Conservation (phyloP, 2,113 vertebrate genomes). For the Pseudopodoces humilis region DNA sequence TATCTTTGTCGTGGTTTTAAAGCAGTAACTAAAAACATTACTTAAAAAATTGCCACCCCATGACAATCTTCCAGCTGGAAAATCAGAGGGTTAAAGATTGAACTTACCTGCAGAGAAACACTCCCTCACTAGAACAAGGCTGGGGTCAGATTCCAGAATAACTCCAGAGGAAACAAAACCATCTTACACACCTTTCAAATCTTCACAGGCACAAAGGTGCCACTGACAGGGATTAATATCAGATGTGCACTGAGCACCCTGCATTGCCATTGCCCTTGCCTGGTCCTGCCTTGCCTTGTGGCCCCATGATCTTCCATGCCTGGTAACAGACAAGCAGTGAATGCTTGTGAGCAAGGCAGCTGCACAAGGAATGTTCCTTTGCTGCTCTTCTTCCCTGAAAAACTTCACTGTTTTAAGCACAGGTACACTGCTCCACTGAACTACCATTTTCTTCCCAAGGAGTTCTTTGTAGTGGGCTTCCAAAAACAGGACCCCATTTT, state of each 20-base stretch:
- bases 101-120: background rate
- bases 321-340: background rate
- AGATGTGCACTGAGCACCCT: background rate
- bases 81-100: background rate
- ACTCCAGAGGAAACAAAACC: background rate
- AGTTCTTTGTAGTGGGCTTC: background rate
- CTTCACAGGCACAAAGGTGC: background rate
- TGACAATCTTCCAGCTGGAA: background rate
- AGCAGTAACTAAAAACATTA: too few relatives aligned
- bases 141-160: background rate
- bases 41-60: too few relatives aligned
- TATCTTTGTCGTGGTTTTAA: too few relatives aligned
- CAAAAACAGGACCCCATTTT: background rate
- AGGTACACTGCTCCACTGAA: background rate
- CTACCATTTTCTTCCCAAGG: background rate
- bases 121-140: background rate
- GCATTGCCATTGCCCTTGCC: background rate
- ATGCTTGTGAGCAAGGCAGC: background rate
- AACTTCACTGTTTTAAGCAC: background rate
- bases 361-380: background rate
- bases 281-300: background rate
- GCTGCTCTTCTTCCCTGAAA: background rate
- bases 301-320: rapidly evolving
- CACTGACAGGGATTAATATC: background rate
- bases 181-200: background rate